phyloP scores from a whole-genome alignment of 2,797 vertebrate genomes.

The Enteromius treurensis region DNA sequence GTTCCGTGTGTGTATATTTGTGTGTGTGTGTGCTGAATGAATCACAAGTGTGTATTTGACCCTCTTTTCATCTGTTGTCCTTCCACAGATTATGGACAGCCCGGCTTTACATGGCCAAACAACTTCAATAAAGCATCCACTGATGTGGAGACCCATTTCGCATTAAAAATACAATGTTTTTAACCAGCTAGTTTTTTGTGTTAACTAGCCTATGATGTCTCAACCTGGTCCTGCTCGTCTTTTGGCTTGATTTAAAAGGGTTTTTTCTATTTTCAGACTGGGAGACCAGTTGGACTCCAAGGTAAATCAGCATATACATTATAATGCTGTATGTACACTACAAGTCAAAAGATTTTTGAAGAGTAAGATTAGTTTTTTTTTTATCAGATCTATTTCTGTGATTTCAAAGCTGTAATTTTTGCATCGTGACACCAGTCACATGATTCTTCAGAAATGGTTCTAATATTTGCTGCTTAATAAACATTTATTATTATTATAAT shows the following conservation, averaged over 20 bases:
- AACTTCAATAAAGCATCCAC: not conserved
- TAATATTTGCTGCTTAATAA: not conserved
- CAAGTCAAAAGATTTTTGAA: not conserved
- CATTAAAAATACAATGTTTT: not conserved
- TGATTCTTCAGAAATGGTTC: not conserved
- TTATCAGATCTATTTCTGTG: not conserved
- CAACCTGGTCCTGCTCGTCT: not conserved
- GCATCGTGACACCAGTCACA: not conserved
- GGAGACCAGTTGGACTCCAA: not conserved
- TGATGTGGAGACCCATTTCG: not conserved
- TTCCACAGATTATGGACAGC: constrained; percentile 10
- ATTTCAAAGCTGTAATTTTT: not conserved
- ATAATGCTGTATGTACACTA: not conserved
- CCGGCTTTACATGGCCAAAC: constrained; percentile 12
- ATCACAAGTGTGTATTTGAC: constrained; percentile 29
- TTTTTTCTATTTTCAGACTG: not conserved
- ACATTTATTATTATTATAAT: no score
- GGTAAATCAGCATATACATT: not conserved
- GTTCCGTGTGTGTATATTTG: not conserved
- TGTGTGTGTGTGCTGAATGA: constrained; percentile 22
- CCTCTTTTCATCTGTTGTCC: constrained; percentile 22
- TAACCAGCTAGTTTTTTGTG: not conserved
- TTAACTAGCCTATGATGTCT: not conserved
- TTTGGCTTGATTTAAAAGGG: not conserved
- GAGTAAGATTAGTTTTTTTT: no score